Base-by-base conservation (phyloP, 2,888 invertebrate species). In the Noctua janthe region DNA sequence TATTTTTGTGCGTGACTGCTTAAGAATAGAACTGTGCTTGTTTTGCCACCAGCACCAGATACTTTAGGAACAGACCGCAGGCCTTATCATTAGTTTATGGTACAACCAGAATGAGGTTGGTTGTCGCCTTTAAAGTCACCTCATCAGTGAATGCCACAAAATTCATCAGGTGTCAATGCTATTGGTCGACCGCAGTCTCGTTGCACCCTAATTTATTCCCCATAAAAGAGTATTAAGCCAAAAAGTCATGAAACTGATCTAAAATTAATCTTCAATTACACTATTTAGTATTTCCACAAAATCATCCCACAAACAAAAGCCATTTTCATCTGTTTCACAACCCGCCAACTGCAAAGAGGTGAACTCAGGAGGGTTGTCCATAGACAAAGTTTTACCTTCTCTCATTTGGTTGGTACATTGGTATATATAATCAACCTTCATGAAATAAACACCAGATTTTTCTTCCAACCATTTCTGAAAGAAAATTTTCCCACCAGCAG, bases 401-500 rank as follows among this genome's bases (percentile, higher is more conserved):
- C 97, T 94, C 88, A 97, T 90, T 74, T 95, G 94, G 17, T 92
- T 83, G 0, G 92, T 93, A 47, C 92, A 90, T 80, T 94, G 95
- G 85, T 97, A 97, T 0, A 97, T 92, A 90, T 94, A 97, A 80
- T 95, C 88, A 35, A 96, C 88, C 91, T 93, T 95, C 23, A 96
- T 89, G 71, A 92, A 94, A 81, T 89, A 89, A 71, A 84, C 80
- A 0, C 91, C 89, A 5, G 83, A 83, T 8, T 81, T 76, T 20
- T 70, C 76, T 82, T 95, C 92, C 1, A 83, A 84, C 95, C 95
- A 97, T 86, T 94, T 96, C 85, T 97, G 95, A 71, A 96, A 96
- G 0, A 96, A 95, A 35, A 97, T 86, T 84, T 96, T 97, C 0
- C 97, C 96, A 0, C 97, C 95, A 0, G 94, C 90, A 0, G 97